phyloP scores from a whole-genome alignment of 2,113 vertebrate genomes.

The Elephas maximus region DNA sequence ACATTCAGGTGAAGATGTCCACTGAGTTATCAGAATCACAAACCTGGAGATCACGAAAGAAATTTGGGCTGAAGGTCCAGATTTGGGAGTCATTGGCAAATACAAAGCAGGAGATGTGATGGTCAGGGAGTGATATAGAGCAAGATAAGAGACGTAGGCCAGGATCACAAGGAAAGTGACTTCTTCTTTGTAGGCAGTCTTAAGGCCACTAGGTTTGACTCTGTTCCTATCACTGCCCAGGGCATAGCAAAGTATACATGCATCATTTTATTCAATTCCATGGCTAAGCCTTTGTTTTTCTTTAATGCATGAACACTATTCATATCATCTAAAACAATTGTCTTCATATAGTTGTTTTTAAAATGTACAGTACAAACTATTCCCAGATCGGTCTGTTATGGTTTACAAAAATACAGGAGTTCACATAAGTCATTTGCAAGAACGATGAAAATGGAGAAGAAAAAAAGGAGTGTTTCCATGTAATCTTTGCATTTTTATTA shows the following conservation, averaged over 20 bases:
- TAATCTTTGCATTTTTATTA: conserved; percentile 57
- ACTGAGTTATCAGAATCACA: background rate
- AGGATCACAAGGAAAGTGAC: background rate
- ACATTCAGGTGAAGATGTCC: background rate
- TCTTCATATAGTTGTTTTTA: conserved; percentile 23
- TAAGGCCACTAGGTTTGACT: background rate
- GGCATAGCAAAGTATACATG: background rate
- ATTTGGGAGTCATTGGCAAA: background rate
- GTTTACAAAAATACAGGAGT: conserved; percentile 44
- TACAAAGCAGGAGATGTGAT: background rate
- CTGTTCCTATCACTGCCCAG: background rate
- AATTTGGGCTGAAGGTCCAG: background rate
- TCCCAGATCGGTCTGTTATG: background rate
- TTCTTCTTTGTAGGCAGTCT: background rate
- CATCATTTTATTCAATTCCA: background rate
- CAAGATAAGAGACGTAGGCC: accelerated
- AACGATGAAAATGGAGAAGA: background rate
- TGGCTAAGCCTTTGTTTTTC: background rate
- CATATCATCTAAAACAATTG: conserved; percentile 3
- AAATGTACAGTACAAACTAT: background rate
- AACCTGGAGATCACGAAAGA: background rate
- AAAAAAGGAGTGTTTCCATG: background rate
- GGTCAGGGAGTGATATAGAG: accelerated
- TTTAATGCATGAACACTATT: background rate
- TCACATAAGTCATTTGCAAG: conserved; percentile 46